Base-by-base conservation (phyloP, 2,888 invertebrate genomes). In the Entomobrya multifasciata region DNA sequence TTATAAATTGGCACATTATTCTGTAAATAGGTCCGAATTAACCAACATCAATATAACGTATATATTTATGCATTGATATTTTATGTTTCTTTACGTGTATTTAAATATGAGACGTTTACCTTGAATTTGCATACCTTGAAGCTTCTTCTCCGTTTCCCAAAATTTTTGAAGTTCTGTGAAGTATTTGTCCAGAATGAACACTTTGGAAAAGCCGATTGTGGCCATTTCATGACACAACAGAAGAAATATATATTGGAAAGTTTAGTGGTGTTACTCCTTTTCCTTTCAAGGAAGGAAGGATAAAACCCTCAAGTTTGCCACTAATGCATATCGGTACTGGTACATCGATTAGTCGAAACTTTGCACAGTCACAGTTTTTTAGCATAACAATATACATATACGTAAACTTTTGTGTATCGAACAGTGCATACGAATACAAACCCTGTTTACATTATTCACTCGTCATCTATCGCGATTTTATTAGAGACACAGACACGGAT, bases 131-230 rank as follows among this genome's bases (percentile, higher is more conserved):
- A 95, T 95, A 97, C 98, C 98, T 95, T 97, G 96, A 92, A 97
- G 94, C 94, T 97, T 97, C 94, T 97, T 97, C 94, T 98, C 98
- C 89, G 97, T 97, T 94, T 97, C 97, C 97, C 97, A 97, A 94
- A 97, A 97, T 94, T 98, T 98, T 93, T 97, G 97, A 93, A 98
- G 94, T 94, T 98, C 98, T 91, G 97, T 97, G 94, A 98, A 98
- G 94, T 98, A 98, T 94, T 98, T 98, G 95, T 98, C 98, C 95
- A 98, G 95, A 93, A 98, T 98, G 95, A 97, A 93, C 97, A 97
- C 95, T 98, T 98, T 76, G 93, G 97, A 97, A 92, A 97, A 96
- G 94, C 97, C 97, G 94, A 97, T 95, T 93, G 97, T 97, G 95
- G 97, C 97, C 97, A 97, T 97, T 94, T 72, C 72, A 72, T 72